Evolutionary conservation across 2,797 vertebrate genomes (phyloP), one percentile per base, ranked within the genome.

Genomic region (Geotria australis): DNA sequence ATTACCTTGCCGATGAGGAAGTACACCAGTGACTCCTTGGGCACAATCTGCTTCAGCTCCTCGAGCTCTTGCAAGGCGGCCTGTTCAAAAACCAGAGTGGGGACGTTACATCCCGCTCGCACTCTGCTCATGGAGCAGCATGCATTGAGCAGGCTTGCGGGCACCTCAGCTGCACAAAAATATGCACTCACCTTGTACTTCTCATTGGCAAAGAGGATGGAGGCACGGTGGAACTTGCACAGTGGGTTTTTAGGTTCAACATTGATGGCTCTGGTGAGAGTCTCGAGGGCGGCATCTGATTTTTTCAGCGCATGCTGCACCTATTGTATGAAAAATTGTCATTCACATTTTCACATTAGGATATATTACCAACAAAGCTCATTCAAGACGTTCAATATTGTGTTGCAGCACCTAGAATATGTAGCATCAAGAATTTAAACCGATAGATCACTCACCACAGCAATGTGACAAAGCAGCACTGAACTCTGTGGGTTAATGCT

Each of bases 11-110:
- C 88, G 77, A 96, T 96, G 69, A 96, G 81, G 74, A 96, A 96
- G 75, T 96, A 96, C 75, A 96, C 88, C 67, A 96, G 76, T 64
- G 89, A 96, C 73, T 96, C 89, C 85, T 96, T 96, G 72, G 89
- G 89, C 70, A 96, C 89, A 47, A 96, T 96, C 70, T 96, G 86
- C 66, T 96, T 95, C 67, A 95, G 67, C 72, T 96, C 89, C 74
- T 94, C 88, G 72, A 95, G 72, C 74, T 96, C 89, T 74, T 94
- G 85, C 56, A 96, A 79, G 66, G 89, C 89, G 13, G 79, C 91
- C 89, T 96, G 70, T 61, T 68, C 69, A 66, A 60, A 62, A 64
- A 57, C 47, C 56, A 59, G 49, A n/a, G 24, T 48, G 11, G 64
- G 24, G 24, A 55, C 15, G n/a, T 55, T 12, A 55, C 51, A 55